Percentiles rank a stretch among this genome's conserved stretches.
phyloP scores from a whole-genome alignment of 1,140 invertebrate species.

The Ylistrum balloti region DNA sequence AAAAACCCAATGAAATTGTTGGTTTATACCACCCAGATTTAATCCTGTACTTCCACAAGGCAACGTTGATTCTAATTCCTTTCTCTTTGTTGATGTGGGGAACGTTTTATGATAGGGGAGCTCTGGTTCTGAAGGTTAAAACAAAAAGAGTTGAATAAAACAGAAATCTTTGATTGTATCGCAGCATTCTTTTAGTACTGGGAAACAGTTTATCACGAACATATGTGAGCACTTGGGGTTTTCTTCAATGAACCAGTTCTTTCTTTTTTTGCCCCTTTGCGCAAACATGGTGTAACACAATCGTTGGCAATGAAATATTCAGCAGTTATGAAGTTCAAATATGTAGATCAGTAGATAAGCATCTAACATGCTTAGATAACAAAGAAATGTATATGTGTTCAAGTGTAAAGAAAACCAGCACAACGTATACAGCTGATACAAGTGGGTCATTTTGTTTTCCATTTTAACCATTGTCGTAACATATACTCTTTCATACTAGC shows the following conservation, averaged over 20 bases:
- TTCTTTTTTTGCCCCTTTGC: neutral
- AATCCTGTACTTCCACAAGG: neutral
- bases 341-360: neutral
- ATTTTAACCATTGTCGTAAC: too few relatives aligned
- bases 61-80: neutral
- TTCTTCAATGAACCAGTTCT: neutral
- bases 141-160: neutral
- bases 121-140: neutral
- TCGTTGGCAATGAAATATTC: neutral
- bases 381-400: neutral
- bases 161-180: neutral
- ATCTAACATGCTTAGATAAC: neutral
- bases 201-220: neutral
- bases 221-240: neutral
- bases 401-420: too few relatives aligned
- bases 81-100: neutral
- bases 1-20: neutral
- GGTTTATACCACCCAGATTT: neutral
- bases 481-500: too few relatives aligned
- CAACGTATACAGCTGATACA: too few relatives aligned
- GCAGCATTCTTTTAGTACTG: neutral
- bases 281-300: neutral
- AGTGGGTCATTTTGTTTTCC: too few relatives aligned
- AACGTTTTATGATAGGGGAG: neutral
- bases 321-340: neutral